These are phyloP conservation scores for Papilio dardanus DNA, from an alignment of 1,140 invertebrate genomes.

Conservation along the genomic window DNA sequence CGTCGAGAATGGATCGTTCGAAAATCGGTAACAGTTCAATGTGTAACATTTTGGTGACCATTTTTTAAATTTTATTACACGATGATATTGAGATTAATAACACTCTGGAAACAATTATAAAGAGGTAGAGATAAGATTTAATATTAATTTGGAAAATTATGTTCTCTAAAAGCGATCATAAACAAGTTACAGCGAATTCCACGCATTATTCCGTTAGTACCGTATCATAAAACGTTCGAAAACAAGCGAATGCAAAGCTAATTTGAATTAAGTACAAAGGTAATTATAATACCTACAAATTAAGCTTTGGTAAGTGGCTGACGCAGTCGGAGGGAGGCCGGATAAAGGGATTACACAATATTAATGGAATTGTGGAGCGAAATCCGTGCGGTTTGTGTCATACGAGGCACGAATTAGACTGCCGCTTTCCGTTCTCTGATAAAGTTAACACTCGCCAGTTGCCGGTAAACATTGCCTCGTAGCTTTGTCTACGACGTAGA, in stretches of 20 bases:
- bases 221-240: constrained; percentile 35
- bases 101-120: not conserved
- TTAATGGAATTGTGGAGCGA: constrained; percentile 40
- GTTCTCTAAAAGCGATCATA: no score
- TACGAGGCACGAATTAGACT: constrained; percentile 26
- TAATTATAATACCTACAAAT: constrained; percentile 41
- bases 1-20: constrained; percentile 49
- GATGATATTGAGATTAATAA: not conserved
- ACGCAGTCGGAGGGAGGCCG: constrained; percentile 29
- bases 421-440: constrained; percentile 10
- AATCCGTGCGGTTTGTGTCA: constrained; percentile 7
- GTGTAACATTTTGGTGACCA: constrained; percentile 53
- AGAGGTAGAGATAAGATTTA: no score
- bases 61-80: constrained; percentile 7
- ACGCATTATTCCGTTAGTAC: not conserved
- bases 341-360: constrained; percentile 46
- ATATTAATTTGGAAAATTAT: no score
- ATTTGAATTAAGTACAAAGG: constrained; percentile 33
- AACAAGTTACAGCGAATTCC: not conserved
- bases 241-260: constrained; percentile 26
- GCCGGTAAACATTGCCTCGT: constrained; percentile 10
- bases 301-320: constrained; percentile 44
- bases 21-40: constrained; percentile 52
- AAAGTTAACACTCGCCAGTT: constrained; percentile 8
- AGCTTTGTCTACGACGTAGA: constrained; percentile 14